Evolutionary conservation across 1,140 invertebrate genomes (phyloP).

Genomic region (Wasmannia auropunctata): DNA sequence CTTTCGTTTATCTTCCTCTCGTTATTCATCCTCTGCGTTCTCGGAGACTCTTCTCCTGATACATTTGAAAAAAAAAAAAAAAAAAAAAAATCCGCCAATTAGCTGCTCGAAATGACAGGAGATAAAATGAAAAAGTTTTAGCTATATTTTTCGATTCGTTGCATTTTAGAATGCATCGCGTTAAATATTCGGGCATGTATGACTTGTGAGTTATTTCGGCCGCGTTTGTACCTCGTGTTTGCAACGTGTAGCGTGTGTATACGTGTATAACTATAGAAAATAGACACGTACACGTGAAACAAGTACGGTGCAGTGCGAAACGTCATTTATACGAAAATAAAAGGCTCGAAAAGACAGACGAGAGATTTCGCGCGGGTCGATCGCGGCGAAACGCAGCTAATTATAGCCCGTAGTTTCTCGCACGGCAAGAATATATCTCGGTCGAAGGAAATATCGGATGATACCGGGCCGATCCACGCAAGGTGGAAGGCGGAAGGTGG

Average conservation of each 20-base stretch:
- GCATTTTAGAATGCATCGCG: neutral
- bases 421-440: slow-evolving; percentile 68
- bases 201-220: slow-evolving; percentile 22
- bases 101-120: neutral
- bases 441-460: slow-evolving; percentile 74
- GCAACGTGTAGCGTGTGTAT: neutral
- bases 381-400: slow-evolving; percentile 46
- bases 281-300: neutral
- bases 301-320: neutral
- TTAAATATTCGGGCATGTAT: neutral
- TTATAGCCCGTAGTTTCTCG: slow-evolving; percentile 56
- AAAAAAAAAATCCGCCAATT: neutral
- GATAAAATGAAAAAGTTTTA: neutral
- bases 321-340: slow-evolving; percentile 3
- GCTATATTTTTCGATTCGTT: slow-evolving; percentile 52
- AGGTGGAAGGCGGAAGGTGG: slow-evolving; percentile 73
- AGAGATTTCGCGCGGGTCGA: slow-evolving; percentile 12
- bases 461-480: slow-evolving; percentile 71
- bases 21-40: slow-evolving; percentile 23
- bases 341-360: slow-evolving; percentile 5
- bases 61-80: neutral
- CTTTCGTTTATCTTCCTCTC: slow-evolving; percentile 34
- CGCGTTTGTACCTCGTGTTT: neutral
- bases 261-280: neutral
- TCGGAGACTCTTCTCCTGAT: neutral